These are phyloP conservation scores for Sarcophaga caerulescens DNA, from an alignment of 2,888 invertebrate species.

Conservation along the genomic window DNA sequence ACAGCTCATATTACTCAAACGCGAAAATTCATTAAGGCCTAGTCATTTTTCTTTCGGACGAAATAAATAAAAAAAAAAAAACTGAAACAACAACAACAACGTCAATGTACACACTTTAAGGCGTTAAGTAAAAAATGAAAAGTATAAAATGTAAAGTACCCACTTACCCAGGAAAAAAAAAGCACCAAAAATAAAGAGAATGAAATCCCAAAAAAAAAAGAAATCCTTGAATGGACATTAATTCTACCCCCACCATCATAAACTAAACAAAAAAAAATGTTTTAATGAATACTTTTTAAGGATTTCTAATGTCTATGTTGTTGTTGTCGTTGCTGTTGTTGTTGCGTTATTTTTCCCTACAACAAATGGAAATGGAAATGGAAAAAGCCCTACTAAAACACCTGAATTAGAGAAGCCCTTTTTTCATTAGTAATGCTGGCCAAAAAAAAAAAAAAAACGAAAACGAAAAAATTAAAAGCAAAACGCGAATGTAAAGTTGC, in stretches of 20 bases:
- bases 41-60: constrained; percentile 62
- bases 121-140: constrained; percentile 65
- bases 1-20: constrained; percentile 59
- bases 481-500: not conserved
- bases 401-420: constrained; percentile 68
- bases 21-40: constrained; percentile 66
- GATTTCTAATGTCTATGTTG: constrained; percentile 45
- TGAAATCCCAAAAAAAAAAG: not conserved
- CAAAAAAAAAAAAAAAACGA: constrained; percentile 9
- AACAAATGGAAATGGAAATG: constrained; percentile 2
- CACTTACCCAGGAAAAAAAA: constrained; percentile 32
- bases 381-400: constrained; percentile 54
- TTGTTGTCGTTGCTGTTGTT: constrained; percentile 17
- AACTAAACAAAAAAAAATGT: constrained; percentile 50
- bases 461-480: constrained; percentile 6
- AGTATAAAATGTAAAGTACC: constrained; percentile 59
- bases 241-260: constrained; percentile 40
- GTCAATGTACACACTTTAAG: constrained; percentile 55
- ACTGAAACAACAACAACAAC: constrained; percentile 14
- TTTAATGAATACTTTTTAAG: constrained; percentile 66
- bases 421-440: constrained; percentile 46
- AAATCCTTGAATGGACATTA: constrained; percentile 66
- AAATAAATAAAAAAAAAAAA: constrained; percentile 49
- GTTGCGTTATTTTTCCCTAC: not conserved
- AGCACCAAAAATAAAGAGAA: constrained; percentile 14